A percentile compares a stretch with the other conserved stretches of the same genome.
Conservation (phyloP, 1,140 invertebrate species). For the Drosophila arawakana region DNA sequence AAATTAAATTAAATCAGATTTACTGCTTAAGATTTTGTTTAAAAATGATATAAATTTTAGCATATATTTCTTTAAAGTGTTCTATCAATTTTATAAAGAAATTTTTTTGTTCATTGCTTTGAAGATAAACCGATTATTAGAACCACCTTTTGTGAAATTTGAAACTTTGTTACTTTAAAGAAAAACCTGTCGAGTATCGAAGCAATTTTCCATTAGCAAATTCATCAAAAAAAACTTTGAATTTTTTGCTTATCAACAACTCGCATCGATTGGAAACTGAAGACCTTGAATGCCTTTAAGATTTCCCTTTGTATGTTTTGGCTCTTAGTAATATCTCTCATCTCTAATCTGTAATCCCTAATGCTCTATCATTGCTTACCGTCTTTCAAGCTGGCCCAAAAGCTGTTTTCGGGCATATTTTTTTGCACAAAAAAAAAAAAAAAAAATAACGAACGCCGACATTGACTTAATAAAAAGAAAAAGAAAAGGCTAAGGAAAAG, state of each 20-base stretch:
- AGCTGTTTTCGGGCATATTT: constrained; percentile 16
- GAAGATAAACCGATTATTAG: too few relatives aligned
- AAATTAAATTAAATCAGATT: too few relatives aligned
- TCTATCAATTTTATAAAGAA: too few relatives aligned
- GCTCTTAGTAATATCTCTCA: constrained; percentile 1
- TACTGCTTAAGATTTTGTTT: too few relatives aligned
- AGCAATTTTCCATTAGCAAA: not conserved
- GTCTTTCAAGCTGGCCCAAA: not conserved
- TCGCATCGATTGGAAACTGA: not conserved
- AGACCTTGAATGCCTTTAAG: not conserved
- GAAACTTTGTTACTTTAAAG: not conserved
- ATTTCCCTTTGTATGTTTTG: not conserved
- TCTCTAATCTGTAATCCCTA: constrained; percentile 27
- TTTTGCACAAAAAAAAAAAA: not conserved
- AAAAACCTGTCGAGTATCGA: not conserved
- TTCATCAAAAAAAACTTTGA: not conserved
- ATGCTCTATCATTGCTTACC: constrained; percentile 18
- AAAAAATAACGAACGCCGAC: constrained; percentile 1
- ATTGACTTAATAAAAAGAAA: constrained; percentile 42
- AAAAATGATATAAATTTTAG: too few relatives aligned
- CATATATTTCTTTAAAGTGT: too few relatives aligned
- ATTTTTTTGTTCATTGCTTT: not conserved
- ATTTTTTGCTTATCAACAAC: not conserved
- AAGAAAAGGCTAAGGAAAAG: constrained; percentile 9
- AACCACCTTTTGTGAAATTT: not conserved